A percentile compares a stretch with the other conserved stretches of the same genome.
Evolutionary conservation across 1,140 invertebrate genomes (phyloP).

Genomic region (Leptestheria dahalacensis): DNA sequence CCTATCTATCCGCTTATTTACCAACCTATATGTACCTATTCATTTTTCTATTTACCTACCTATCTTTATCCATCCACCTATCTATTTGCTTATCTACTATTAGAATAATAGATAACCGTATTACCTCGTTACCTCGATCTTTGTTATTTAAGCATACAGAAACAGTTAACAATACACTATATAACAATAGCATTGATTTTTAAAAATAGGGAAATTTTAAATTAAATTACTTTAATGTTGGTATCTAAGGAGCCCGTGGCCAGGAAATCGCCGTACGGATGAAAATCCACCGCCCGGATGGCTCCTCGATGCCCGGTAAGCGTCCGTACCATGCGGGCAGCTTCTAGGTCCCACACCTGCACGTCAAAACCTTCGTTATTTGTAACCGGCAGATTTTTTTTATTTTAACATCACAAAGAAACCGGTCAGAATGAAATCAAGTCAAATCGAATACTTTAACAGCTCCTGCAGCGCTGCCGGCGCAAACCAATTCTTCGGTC

Average conservation of each 20-base stretch:
- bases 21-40: too few relatives aligned
- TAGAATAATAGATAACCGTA: too few relatives aligned
- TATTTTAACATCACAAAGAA: too few relatives aligned
- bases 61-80: too few relatives aligned
- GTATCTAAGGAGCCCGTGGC: conserved; percentile 85
- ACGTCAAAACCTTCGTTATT: not conserved
- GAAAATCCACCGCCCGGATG: conserved; percentile 85
- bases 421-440: not conserved
- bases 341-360: conserved; percentile 86
- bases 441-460: conserved; percentile 40
- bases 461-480: conserved; percentile 80
- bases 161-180: too few relatives aligned
- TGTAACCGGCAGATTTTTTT: too few relatives aligned
- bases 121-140: too few relatives aligned
- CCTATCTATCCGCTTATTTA: too few relatives aligned
- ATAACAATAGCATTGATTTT: not conserved
- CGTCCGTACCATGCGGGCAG: conserved; percentile 75
- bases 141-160: too few relatives aligned
- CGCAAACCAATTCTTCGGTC: conserved; percentile 86
- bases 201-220: not conserved
- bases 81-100: too few relatives aligned
- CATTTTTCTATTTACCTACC: too few relatives aligned
- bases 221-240: conserved; percentile 49
- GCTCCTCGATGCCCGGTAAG: conserved; percentile 82
- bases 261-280: conserved; percentile 87